Conservation (phyloP, 2,797 vertebrate genomes). For the Danio kyathit region DNA sequence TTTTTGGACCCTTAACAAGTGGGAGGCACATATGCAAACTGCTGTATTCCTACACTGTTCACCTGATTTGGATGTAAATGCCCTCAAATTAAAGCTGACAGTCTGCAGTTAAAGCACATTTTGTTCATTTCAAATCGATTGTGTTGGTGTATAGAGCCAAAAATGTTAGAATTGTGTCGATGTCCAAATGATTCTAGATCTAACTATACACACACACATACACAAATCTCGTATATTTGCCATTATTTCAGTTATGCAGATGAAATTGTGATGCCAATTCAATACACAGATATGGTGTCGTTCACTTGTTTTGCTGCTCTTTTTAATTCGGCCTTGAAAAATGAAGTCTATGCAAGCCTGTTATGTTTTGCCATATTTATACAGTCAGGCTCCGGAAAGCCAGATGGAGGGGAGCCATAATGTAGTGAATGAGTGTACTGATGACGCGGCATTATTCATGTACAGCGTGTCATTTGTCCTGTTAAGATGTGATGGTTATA, state of each 20-base stretch:
- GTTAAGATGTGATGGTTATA: slow-evolving; percentile 44
- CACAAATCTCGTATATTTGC: background rate
- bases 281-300: slow-evolving; percentile 3
- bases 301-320: background rate
- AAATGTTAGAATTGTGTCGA: too few species aligned
- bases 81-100: too few species aligned
- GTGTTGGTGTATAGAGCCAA: too few species aligned
- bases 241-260: background rate
- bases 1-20: too few species aligned
- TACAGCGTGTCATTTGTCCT: slow-evolving; percentile 16
- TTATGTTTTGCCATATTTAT: slow-evolving; percentile 26
- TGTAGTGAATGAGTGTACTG: slow-evolving; percentile 8
- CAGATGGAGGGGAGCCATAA: slow-evolving; percentile 6
- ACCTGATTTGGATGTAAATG: too few species aligned
- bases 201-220: background rate
- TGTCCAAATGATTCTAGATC: too few species aligned
- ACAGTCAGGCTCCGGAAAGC: background rate
- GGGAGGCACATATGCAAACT: too few species aligned
- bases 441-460: slow-evolving; percentile 33
- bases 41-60: too few species aligned
- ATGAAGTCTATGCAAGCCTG: slow-evolving; percentile 46
- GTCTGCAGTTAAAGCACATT: too few species aligned
- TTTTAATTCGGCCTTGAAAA: slow-evolving; percentile 18
- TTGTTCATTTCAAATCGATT: too few species aligned
- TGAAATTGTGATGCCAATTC: background rate